A percentile compares a stretch with the other conserved stretches of the same genome.
phyloP scores from a whole-genome alignment of 2,888 invertebrate genomes.

The Holacanthella duospinosa region DNA sequence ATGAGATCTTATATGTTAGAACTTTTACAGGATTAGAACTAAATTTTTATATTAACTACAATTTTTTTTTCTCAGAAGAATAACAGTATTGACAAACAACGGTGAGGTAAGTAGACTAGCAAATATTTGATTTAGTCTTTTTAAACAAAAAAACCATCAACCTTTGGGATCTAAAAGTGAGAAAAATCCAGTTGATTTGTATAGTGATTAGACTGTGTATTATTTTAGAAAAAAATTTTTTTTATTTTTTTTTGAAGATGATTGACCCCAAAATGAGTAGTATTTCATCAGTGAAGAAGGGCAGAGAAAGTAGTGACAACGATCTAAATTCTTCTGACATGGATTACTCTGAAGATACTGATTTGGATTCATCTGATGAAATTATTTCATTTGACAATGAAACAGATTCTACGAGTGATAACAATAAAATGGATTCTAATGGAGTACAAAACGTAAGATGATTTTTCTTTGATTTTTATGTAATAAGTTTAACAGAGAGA shows the following conservation, averaged over 20 bases:
- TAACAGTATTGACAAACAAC: no score
- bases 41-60: no score
- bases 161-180: background rate
- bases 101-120: no score
- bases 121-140: no score
- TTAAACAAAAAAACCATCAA: no score
- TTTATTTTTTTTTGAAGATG: background rate
- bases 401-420: background rate
- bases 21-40: no score
- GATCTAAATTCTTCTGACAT: slow-evolving; percentile 2
- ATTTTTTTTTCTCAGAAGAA: no score
- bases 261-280: background rate
- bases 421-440: background rate
- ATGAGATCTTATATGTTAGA: no score
- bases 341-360: background rate
- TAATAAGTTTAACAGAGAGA: no score
- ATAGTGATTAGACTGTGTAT: no score
- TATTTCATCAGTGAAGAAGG: background rate
- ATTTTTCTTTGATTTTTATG: background rate
- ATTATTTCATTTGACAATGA: background rate
- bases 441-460: background rate
- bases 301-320: background rate
- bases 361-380: background rate
- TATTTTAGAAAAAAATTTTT: background rate
- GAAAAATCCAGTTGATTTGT: background rate